Evolutionary conservation across 1,140 invertebrate species (phyloP).

Genomic region (Chelonus insularis): DNA sequence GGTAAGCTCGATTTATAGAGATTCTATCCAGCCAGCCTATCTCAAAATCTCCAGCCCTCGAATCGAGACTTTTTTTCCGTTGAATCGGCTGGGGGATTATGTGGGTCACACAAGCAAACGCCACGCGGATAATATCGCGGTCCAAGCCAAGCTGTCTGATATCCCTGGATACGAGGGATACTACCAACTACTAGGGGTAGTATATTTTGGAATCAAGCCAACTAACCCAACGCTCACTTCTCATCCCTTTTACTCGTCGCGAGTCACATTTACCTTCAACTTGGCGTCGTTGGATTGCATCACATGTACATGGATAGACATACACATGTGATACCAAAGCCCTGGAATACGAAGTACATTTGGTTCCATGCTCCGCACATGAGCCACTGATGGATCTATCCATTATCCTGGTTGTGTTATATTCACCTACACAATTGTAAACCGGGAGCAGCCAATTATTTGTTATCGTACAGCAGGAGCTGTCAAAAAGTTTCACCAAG

Average conservation of each 20-base stretch:
- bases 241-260: not conserved
- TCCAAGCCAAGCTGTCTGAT: conserved; percentile 30
- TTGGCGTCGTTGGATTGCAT: not conserved
- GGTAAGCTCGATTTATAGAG: conserved; percentile 18
- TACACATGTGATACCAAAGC: not conserved
- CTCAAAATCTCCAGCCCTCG: conserved; percentile 1
- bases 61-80: conserved; percentile 1
- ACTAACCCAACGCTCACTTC: conserved; percentile 3
- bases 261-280: conserved; percentile 13
- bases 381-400: conserved; percentile 13
- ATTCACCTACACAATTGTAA: conserved; percentile 17
- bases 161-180: conserved; percentile 18
- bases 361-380: conserved; percentile 6
- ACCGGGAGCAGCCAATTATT: conserved; percentile 10
- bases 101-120: conserved; percentile 20
- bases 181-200: not conserved
- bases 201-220: conserved; percentile 29
- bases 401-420: conserved; percentile 16
- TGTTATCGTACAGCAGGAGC: conserved; percentile 7
- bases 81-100: conserved; percentile 29
- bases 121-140: conserved; percentile 24
- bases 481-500: conserved; percentile 6
- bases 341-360: conserved; percentile 2
- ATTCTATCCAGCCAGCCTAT: conserved; percentile 1
- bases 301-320: not conserved